A percentile compares a stretch with the other conserved stretches of the same genome.
Evolutionary conservation across 2,888 invertebrate species (phyloP).

Genomic region (Hemistola chrysoprasaria): DNA sequence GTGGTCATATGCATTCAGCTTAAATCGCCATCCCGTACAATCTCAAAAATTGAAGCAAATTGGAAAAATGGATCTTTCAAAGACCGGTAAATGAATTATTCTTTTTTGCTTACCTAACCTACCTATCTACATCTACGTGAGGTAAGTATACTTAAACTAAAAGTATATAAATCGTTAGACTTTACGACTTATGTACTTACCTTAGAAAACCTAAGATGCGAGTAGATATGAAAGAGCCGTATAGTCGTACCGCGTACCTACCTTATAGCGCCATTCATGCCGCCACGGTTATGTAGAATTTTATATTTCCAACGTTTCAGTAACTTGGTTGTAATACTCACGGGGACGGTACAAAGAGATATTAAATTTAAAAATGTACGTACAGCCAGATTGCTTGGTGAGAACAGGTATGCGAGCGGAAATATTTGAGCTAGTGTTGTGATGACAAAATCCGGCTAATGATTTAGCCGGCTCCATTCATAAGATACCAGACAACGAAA

Average conservation of each 20-base stretch:
- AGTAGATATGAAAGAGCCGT: constrained; percentile 25
- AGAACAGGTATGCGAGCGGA: constrained; percentile 23
- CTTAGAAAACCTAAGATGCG: constrained; percentile 1
- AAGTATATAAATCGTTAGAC: constrained; percentile 6
- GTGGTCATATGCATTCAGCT: no score
- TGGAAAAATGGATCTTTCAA: no score
- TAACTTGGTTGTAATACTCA: constrained; percentile 55
- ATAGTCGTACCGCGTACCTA: no score
- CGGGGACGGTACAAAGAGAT: constrained; percentile 61
- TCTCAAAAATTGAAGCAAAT: no score
- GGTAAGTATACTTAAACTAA: neutral
- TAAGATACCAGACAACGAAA: no score
- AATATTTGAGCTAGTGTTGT: constrained; percentile 21
- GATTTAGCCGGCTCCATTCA: no score
- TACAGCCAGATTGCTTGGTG: constrained; percentile 43
- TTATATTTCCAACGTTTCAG: constrained; percentile 52
- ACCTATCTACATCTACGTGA: no score
- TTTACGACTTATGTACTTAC: constrained; percentile 24
- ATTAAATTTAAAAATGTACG: constrained; percentile 75
- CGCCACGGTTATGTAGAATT: constrained; percentile 41
- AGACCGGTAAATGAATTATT: no score
- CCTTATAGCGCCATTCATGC: constrained; percentile 27
- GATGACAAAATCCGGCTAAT: constrained; percentile 1
- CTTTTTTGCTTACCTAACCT: no score
- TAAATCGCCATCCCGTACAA: no score